Base-by-base conservation (phyloP, 2,797 vertebrate genomes). In the Australoheros facetus region DNA sequence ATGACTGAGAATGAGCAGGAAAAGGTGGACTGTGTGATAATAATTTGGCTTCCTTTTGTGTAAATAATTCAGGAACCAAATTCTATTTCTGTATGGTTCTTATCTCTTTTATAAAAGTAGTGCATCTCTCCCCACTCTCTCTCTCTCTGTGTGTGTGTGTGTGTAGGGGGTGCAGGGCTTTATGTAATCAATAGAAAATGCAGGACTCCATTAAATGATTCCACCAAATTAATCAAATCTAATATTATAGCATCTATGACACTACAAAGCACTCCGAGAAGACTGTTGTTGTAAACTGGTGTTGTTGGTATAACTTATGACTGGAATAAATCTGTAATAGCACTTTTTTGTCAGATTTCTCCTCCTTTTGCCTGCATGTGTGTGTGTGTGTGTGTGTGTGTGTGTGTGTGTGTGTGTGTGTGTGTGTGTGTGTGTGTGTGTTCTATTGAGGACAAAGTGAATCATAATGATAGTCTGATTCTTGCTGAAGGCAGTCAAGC, bases 401-500 rank as follows among this genome's bases (percentile, higher is more conserved):
- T 88, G 77, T 80, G 60, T 77, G 64, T 78, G 81, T 77, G 89
- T 88, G 77, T 80, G 60, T 77, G 64, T 78, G 81, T 9, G 34
- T 3, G 2, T 32, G 8, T 39, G n/a, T 39, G 58, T 12, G 9
- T 16, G 60, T 77, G 64, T 78, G 81, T 77, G 89, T 87, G 77
- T 80, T 82, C 83, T 80, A 84, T 87, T 91, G 60, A 64, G 39
- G 60, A 45, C 82, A 77, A 77, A 85, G 37, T 79, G 73, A 90
- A 89, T 87, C 80, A 88, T 86, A 89, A 85, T 80, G 84, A 91
- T 88, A 86, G 84, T 73, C 70, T 79, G 79, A 60, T 69, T 86
- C 85, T 87, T 74, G 77, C 83, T 79, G 82, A 54, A 80, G 76
- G 78, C 73, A 58, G 77, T 56, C 83, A 88, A 48, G 83, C 81